phyloP scores from a whole-genome alignment of 2,113 vertebrate genomes.

The Macrotus californicus region DNA sequence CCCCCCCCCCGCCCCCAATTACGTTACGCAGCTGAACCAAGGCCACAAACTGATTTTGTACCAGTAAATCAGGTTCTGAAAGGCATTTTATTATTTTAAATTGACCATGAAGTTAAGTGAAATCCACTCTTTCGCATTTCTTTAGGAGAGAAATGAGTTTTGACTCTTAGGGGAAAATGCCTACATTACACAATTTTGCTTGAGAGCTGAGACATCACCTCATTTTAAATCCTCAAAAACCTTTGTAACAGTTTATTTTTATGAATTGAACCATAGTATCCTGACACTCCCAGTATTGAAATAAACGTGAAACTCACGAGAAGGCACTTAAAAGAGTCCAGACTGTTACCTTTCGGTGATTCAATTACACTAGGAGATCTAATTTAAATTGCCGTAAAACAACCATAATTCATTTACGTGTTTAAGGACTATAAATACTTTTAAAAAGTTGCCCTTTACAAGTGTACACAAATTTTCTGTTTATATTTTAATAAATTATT shows the following conservation, averaged over 20 bases:
- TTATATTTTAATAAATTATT: background rate
- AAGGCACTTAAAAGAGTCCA: background rate
- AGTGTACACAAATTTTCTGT: background rate
- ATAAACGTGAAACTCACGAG: conserved; percentile 32
- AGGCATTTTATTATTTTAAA: conserved; percentile 76
- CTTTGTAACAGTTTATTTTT: conserved; percentile 48
- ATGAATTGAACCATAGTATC: background rate
- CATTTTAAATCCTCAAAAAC: conserved; percentile 42
- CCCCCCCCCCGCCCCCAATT: conserved; percentile 26
- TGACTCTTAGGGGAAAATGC: conserved; percentile 56
- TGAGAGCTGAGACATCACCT: background rate
- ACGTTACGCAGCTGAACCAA: conserved; percentile 59
- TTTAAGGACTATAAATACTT: background rate
- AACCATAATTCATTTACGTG: background rate
- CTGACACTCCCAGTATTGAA: background rate
- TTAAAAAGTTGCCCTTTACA: background rate
- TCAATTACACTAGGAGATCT: background rate
- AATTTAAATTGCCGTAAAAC: background rate
- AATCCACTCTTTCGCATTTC: conserved; percentile 62
- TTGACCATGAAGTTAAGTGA: conserved; percentile 71
- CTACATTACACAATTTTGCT: conserved; percentile 40
- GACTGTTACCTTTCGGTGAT: conserved; percentile 27
- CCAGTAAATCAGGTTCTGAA: conserved; percentile 69
- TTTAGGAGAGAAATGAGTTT: conserved; percentile 61
- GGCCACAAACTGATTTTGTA: conserved; percentile 65